A percentile compares a stretch with the other conserved stretches of the same genome.
These are phyloP conservation scores for Anarrhichthys ocellatus DNA, from an alignment of 2,113 vertebrate species.

Conservation along the genomic window DNA sequence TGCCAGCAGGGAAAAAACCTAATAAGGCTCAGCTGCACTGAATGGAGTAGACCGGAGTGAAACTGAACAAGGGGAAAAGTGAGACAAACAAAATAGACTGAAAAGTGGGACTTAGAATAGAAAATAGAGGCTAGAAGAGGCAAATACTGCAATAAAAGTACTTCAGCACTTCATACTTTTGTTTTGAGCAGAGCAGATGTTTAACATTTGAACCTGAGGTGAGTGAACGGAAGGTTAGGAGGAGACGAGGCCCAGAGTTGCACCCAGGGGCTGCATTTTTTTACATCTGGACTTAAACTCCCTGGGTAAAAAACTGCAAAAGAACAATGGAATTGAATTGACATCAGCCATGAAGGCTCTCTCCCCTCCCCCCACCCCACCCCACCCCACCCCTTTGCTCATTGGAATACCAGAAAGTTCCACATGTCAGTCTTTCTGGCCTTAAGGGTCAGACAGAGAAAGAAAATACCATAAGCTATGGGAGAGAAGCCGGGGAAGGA, in stretches of 20 bases:
- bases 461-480: slow-evolving; percentile 57
- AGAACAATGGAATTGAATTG: slow-evolving; percentile 68
- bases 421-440: slow-evolving; percentile 58
- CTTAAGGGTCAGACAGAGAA: slow-evolving; percentile 61
- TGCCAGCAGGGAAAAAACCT: slow-evolving; percentile 63
- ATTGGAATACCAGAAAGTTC: slow-evolving; percentile 69
- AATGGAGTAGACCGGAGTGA: slow-evolving; percentile 36
- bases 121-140: slow-evolving; percentile 26
- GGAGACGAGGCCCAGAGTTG: slow-evolving; percentile 54
- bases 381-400: background rate
- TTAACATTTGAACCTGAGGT: slow-evolving; percentile 52
- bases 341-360: slow-evolving; percentile 45
- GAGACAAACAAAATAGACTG: slow-evolving; percentile 39
- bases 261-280: slow-evolving; percentile 53
- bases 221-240: slow-evolving; percentile 44
- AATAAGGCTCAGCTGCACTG: slow-evolving; percentile 68
- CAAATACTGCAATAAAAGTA: slow-evolving; percentile 25
- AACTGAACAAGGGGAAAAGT: slow-evolving; percentile 35
- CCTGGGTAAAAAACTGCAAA: slow-evolving; percentile 52
- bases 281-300: slow-evolving; percentile 69
- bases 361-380: background rate
- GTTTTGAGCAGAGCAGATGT: slow-evolving; percentile 57
- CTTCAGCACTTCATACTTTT: slow-evolving; percentile 29
- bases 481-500: slow-evolving; percentile 41
- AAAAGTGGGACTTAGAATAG: slow-evolving; percentile 37